These are phyloP conservation scores for Phytoseiulus persimilis DNA, from an alignment of 2,888 invertebrate species.

Conservation along the genomic window DNA sequence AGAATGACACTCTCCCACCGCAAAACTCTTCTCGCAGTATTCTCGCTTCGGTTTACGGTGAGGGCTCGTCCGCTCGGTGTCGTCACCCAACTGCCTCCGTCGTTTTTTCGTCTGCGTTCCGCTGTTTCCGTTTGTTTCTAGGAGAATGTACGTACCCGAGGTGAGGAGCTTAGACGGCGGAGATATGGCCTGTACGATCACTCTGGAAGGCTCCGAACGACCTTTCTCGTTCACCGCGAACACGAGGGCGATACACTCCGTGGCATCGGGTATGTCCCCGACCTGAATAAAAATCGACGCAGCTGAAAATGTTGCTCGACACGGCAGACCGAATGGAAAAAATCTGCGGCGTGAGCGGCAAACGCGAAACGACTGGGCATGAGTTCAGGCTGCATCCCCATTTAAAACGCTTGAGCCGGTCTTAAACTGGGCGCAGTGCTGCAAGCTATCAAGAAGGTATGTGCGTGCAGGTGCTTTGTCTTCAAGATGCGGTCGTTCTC, in stretches of 20 bases:
- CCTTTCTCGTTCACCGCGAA: slow-evolving; percentile 35
- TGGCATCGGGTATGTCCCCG: slow-evolving; percentile 32
- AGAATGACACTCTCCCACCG: neutral
- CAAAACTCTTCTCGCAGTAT: neutral
- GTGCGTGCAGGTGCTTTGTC: too few species aligned
- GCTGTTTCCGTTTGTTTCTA: neutral
- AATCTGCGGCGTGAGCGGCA: neutral
- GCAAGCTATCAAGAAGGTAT: too few species aligned
- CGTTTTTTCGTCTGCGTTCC: neutral
- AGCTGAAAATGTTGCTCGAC: neutral
- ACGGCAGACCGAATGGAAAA: neutral
- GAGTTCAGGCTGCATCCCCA: neutral
- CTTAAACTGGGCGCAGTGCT: too few species aligned
- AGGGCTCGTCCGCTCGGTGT: neutral
- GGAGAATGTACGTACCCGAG: slow-evolving; percentile 14
- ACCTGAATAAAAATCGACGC: neutral
- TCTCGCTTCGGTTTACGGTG: neutral
- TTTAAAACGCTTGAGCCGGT: too few species aligned
- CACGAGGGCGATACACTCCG: slow-evolving; percentile 30
- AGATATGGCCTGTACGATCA: slow-evolving; percentile 34
- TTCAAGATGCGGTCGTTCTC: too few species aligned
- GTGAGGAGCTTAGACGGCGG: slow-evolving; percentile 38
- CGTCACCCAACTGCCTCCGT: neutral
- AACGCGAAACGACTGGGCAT: neutral
- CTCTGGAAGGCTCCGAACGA: slow-evolving; percentile 27